phyloP scores from a whole-genome alignment of 2,797 vertebrate species.

The Enteromius fasciolatus region DNA sequence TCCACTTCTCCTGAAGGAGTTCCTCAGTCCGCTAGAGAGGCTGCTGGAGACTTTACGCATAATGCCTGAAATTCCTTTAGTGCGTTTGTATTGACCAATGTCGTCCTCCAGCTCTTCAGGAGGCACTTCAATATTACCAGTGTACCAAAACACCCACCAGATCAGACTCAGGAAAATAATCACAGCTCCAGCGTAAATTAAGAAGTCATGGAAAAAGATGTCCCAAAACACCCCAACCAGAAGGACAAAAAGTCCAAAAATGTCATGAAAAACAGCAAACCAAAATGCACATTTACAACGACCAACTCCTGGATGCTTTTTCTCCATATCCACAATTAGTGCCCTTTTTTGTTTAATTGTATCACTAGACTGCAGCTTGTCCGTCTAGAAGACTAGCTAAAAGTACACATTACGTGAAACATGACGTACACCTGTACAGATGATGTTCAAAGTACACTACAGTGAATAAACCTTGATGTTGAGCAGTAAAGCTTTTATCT shows the following conservation, averaged over 20 bases:
- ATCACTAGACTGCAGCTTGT: neutral
- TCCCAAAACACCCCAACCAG: conserved; percentile 84
- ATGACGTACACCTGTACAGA: conserved; percentile 25
- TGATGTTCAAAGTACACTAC: conserved; percentile 54
- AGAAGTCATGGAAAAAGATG: conserved; percentile 83
- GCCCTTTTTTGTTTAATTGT: conserved; percentile 53
- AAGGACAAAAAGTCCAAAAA: conserved; percentile 81
- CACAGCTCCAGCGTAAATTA: conserved; percentile 87
- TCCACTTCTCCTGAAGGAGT: conserved; percentile 65
- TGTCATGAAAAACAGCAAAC: conserved; percentile 87
- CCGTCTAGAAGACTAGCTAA: neutral
- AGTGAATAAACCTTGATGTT: conserved; percentile 41
- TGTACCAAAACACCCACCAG: conserved; percentile 97
- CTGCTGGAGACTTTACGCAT: conserved; percentile 73
- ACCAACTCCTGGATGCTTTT: conserved; percentile 74
- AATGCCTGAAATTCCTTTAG: conserved; percentile 61
- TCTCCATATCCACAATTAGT: conserved; percentile 64
- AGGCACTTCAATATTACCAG: conserved; percentile 90
- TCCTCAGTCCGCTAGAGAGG: conserved; percentile 72
- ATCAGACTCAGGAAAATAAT: conserved; percentile 90
- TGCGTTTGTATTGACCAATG: conserved; percentile 71
- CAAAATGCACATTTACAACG: conserved; percentile 89
- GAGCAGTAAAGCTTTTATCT: conserved; percentile 42
- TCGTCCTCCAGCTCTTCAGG: conserved; percentile 82
- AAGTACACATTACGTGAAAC: conserved; percentile 21